Conservation (phyloP, 1,140 invertebrate genomes). For the Rhynchophorus ferrugineus region DNA sequence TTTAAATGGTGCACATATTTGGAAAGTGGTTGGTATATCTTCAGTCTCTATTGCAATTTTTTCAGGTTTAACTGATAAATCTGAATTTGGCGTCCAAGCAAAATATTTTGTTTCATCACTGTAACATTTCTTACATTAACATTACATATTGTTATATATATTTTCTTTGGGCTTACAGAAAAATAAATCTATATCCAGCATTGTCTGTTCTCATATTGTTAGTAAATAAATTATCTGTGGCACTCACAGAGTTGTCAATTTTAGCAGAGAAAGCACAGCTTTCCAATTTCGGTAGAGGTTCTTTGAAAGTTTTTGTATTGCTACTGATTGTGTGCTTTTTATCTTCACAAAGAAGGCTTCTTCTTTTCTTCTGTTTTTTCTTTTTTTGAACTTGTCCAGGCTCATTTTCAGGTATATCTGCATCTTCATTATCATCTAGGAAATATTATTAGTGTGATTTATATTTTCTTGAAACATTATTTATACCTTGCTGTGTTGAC, state of each 20-base stretch:
- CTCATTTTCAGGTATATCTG: constrained; percentile 26
- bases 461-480: no score
- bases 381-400: constrained; percentile 29
- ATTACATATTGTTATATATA: no score
- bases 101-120: constrained; percentile 21
- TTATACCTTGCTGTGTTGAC: no score
- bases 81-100: constrained; percentile 6
- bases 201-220: constrained; percentile 25
- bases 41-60: constrained; percentile 3
- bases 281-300: constrained; percentile 23
- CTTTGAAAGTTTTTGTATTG: constrained; percentile 16
- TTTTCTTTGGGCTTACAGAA: no score
- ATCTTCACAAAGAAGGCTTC: constrained; percentile 6
- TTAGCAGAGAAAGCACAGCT: constrained; percentile 23
- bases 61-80: constrained; percentile 10
- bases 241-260: constrained; percentile 20
- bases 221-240: constrained; percentile 29
- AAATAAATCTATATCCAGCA: constrained; percentile 24
- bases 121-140: no score
- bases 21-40: not conserved
- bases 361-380: constrained; percentile 37
- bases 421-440: constrained; percentile 31
- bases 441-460: no score
- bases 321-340: constrained; percentile 22
- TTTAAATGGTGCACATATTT: constrained; percentile 36